phyloP scores from a whole-genome alignment of 2,888 invertebrate species.

The Sphecodes monilicornis region DNA sequence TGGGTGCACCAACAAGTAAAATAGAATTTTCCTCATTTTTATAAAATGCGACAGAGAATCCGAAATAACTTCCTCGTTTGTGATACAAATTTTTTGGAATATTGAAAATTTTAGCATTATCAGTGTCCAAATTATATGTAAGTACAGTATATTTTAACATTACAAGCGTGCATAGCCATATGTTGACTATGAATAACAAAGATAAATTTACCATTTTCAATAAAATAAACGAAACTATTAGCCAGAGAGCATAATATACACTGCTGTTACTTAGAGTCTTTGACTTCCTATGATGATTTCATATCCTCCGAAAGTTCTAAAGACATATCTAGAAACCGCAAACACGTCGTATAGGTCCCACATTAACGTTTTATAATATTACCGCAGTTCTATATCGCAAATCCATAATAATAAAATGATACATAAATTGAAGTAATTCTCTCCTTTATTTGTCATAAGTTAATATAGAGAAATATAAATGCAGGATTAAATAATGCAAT shows the following conservation, averaged over 20 bases:
- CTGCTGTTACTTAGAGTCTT: conserved; percentile 1
- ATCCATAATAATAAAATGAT: conserved; percentile 36
- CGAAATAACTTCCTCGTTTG: conserved; percentile 78
- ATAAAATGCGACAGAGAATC: conserved; percentile 80
- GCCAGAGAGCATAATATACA: neutral
- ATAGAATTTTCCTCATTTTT: conserved; percentile 53
- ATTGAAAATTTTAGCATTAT: conserved; percentile 74
- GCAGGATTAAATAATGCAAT: conserved; percentile 75
- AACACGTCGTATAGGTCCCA: conserved; percentile 60
- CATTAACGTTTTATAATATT: conserved; percentile 18
- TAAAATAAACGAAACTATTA: neutral
- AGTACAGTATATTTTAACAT: conserved; percentile 1
- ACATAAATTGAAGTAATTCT: conserved; percentile 42
- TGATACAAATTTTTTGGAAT: conserved; percentile 64
- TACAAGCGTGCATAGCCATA: conserved; percentile 15
- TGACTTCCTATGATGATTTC: neutral
- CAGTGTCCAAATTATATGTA: conserved; percentile 78
- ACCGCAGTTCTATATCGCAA: neutral
- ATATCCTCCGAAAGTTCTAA: conserved; percentile 60
- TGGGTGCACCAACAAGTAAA: conserved; percentile 81
- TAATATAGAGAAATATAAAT: conserved; percentile 77
- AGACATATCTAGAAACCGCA: conserved; percentile 55
- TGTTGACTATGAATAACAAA: neutral
- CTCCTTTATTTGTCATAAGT: conserved; percentile 73
- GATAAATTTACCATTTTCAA: conserved; percentile 31